Base-by-base conservation (phyloP, 2,113 vertebrate species). In the Tetrao urogallus region DNA sequence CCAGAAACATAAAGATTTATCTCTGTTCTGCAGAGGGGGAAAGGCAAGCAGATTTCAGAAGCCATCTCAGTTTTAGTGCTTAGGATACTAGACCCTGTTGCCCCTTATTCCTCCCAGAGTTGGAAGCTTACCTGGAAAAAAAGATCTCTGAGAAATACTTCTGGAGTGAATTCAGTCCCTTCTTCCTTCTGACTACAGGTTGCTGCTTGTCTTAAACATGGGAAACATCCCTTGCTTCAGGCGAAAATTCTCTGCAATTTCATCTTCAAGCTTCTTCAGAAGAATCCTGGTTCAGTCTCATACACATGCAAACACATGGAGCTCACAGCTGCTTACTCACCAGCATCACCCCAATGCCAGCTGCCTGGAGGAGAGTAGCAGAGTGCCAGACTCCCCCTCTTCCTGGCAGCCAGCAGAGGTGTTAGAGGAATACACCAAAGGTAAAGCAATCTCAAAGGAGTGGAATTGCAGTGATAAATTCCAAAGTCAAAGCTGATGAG, bases 211-310 rank as follows among this genome's bases (percentile, higher is more conserved):
- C 96, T 95, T 25, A 65, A 61, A 65, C 88, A 80, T 18, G 38
- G 97, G 96, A 97, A 97, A 91, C 64, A 89, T 96, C 88, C 75
- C 94, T 97, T 57, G 96, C 97, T 97, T 95, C 93, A 97, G 97
- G 97, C 96, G 93, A 87, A 93, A 93, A 97, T 94, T 63, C 96
- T 94, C 95, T 47, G 92, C 93, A 64, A 82, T 95, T 90, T 91
- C 87, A 79, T 93, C 38, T 60, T 11, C 8, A 34, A 86, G 85
- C 86, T 92, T 87, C 93, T 95, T 78, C 66, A 6, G 47, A 86
- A 92, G 90, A 82, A 38, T 94, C 82, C 95, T 83, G 89, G 75
- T 58, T 88, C 50, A 48, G 92, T 79, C 52, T n/a, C 69, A 54
- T 36, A 69, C 75, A 69, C 91, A 70, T 61, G 86, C 88, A 81